Conservation (phyloP, 2,888 invertebrate species). For the Caenorhabditis becei region DNA sequence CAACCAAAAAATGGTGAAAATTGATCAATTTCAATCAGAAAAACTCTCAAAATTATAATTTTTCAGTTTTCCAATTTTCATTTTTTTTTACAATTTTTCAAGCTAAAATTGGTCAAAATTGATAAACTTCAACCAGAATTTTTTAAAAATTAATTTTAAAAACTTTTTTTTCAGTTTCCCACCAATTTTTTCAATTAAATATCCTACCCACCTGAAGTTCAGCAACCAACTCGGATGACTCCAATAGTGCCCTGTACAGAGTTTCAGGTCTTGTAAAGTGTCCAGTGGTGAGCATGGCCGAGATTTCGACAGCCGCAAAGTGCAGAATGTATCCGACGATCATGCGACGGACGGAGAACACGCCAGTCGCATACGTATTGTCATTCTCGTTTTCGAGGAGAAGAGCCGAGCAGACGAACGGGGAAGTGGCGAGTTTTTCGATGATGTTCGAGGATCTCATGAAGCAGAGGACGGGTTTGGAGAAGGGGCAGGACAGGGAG, state of each 20-base stretch:
- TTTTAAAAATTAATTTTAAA: no score
- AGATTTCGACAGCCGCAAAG: constrained; percentile 77
- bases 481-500: constrained; percentile 58
- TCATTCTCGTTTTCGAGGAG: constrained; percentile 41
- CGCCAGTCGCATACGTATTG: constrained; percentile 41
- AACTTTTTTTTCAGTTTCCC: no score
- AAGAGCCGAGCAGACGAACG: constrained; percentile 63
- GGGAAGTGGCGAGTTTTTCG: constrained; percentile 67
- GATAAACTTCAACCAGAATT: no score
- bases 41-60: no score
- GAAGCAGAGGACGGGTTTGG: constrained; percentile 70
- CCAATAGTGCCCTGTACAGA: constrained; percentile 67
- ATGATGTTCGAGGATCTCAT: constrained; percentile 74
- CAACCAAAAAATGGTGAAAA: no score
- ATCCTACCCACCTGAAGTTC: constrained; percentile 29
- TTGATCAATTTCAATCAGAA: no score
- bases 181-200: no score
- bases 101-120: no score
- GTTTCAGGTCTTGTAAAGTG: constrained; percentile 64
- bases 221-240: constrained; percentile 43
- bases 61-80: no score
- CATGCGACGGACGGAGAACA: constrained; percentile 64
- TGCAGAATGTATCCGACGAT: constrained; percentile 78
- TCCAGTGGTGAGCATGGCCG: constrained; percentile 61
- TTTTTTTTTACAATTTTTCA: no score